Base-by-base conservation (phyloP, 2,113 vertebrate species). In the Zosterops borbonicus region DNA sequence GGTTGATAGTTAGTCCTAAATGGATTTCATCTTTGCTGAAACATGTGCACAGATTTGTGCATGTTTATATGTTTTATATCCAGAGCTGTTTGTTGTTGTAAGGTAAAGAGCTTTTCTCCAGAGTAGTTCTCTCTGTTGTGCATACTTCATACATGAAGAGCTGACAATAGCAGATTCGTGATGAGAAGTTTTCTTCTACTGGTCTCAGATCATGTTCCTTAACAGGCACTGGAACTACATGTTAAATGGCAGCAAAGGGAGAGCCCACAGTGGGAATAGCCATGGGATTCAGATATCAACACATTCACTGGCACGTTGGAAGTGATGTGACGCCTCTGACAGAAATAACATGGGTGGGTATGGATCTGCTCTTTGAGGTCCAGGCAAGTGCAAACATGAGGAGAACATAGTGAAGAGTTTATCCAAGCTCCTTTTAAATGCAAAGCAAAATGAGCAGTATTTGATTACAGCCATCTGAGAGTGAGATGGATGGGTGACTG, bases 381-480 rank as follows among this genome's bases (percentile, higher is more conserved):
- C 62, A 78, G 81, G 56, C 60, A 79, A 97, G 31, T 65, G 55
- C 44, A 82, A 89, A 62, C 0, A 1, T 44, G 83, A 83, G 41
- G 68, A 74, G 71, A 86, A 83, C 11, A 65, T 9, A 58, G 50
- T 6, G 10, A 58, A 27, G 50, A n/a, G 55, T 82, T 87, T 83
- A 83, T 65, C 33, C 27, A 56, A 42, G 39, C 42, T 90, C 74
- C 63, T 41, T 90, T 77, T 29, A 73, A 90, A 53, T 31, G 64
- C 39, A 67, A 80, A 82, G 55, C 70, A 83, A 90, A 94, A 95
- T 22, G 79, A 87, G 62, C 93, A 88, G 23, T 55, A 23, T 90
- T 90, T 90, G 88, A 64, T 88, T 77, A 47, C 79, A 74, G 71
- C 64, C 58, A 44, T 88, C 64, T 83, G 76, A 95, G 44, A 53